phyloP scores from a whole-genome alignment of 2,888 invertebrate species.

The Tenthredo scrophulariae region DNA sequence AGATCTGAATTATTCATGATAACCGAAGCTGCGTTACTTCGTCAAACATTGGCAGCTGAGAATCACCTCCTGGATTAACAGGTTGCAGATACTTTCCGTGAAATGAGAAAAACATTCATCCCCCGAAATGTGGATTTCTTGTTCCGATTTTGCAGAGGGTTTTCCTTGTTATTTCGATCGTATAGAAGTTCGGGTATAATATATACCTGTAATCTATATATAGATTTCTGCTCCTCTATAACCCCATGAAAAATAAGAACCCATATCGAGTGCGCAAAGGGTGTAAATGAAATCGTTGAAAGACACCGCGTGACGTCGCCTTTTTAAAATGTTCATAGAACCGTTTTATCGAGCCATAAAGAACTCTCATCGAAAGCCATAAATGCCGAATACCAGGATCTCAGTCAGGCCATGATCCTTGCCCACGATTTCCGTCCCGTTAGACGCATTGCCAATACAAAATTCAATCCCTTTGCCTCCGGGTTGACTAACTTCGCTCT shows the following conservation, averaged over 20 bases:
- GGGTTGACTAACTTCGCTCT: not conserved
- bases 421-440: conserved; percentile 30
- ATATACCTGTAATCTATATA: conserved; percentile 2
- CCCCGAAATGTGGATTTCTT: not conserved
- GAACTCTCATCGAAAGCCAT: conserved; percentile 22
- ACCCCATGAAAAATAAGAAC: conserved; percentile 26
- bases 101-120: not conserved
- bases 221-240: not conserved
- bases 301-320: conserved; percentile 42
- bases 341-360: conserved; percentile 45
- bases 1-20: conserved; percentile 48
- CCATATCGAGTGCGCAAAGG: conserved; percentile 33
- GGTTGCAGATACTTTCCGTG: not conserved
- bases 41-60: conserved; percentile 36
- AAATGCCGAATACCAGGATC: conserved; percentile 11
- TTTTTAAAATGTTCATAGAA: conserved; percentile 16
- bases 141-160: not conserved
- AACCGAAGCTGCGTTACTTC: not conserved
- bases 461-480: not conserved
- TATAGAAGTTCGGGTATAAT: not conserved
- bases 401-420: not conserved
- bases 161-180: not conserved
- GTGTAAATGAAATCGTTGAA: conserved; percentile 47
- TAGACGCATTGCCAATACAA: not conserved
- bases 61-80: not conserved